Evolutionary conservation across 2,888 invertebrate species (phyloP).

Genomic region (Gandaritis pyraliata): DNA sequence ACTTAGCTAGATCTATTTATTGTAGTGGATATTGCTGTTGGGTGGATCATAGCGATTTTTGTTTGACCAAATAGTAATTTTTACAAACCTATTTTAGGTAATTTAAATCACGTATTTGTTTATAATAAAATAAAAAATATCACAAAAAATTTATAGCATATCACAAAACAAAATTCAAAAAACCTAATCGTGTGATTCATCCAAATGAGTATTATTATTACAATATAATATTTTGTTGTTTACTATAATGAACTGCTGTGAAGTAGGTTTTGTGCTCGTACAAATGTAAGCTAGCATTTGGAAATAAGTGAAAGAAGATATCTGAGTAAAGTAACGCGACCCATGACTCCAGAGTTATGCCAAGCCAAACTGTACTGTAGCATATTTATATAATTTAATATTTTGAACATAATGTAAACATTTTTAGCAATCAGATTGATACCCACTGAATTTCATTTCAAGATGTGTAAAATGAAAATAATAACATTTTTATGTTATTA

Average conservation of each 20-base stretch:
- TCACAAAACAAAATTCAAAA: slow-evolving; percentile 71
- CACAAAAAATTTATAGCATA: slow-evolving; percentile 80
- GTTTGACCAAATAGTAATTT: slow-evolving; percentile 81
- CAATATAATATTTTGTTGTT: slow-evolving; percentile 81
- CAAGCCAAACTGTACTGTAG: slow-evolving; percentile 80
- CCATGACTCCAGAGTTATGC: slow-evolving; percentile 57
- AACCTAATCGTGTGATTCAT: slow-evolving; percentile 68
- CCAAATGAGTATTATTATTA: slow-evolving; percentile 73
- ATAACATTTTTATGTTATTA: slow-evolving; percentile 86
- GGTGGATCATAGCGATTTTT: slow-evolving; percentile 75
- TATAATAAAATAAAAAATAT: slow-evolving; percentile 75
- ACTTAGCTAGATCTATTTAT: slow-evolving; percentile 83
- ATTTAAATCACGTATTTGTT: slow-evolving; percentile 70
- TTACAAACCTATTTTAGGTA: slow-evolving; percentile 77
- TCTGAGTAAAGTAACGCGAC: slow-evolving; percentile 65
- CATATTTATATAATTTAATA: slow-evolving; percentile 60
- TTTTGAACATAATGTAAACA: slow-evolving; percentile 73
- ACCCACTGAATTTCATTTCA: slow-evolving; percentile 78
- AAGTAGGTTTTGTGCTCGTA: slow-evolving; percentile 76
- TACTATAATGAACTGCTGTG: slow-evolving; percentile 76
- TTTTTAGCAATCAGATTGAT: slow-evolving; percentile 76
- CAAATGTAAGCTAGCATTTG: slow-evolving; percentile 77
- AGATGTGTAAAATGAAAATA: slow-evolving; percentile 80
- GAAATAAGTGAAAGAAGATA: slow-evolving; percentile 82
- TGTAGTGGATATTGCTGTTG: slow-evolving; percentile 76